These are phyloP conservation scores for Regulus satrapa DNA, from an alignment of 2,113 vertebrate genomes.

Conservation along the genomic window DNA sequence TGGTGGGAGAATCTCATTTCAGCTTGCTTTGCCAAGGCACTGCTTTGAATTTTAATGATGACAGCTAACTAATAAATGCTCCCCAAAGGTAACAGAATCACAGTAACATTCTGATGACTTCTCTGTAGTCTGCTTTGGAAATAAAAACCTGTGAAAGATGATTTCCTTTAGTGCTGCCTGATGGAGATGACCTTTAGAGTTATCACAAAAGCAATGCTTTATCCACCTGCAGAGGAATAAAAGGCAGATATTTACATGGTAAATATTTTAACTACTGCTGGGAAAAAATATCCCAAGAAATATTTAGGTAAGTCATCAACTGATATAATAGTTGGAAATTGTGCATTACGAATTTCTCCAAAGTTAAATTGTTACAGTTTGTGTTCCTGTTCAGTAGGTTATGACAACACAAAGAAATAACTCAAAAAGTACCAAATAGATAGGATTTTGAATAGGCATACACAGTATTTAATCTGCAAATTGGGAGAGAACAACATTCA, in stretches of 20 bases:
- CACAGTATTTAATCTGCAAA: neutral
- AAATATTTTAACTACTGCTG: neutral
- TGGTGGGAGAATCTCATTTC: neutral
- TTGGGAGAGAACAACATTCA: neutral
- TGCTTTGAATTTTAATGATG: slow-evolving; percentile 55
- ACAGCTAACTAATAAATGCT: slow-evolving; percentile 38
- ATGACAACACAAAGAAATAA: neutral
- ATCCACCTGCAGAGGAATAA: neutral
- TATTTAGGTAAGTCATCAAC: neutral
- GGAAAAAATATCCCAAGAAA: neutral
- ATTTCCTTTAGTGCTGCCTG: neutral
- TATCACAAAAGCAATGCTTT: neutral
- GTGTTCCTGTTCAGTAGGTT: neutral
- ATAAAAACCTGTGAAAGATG: slow-evolving; percentile 27
- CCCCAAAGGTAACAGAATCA: slow-evolving; percentile 10
- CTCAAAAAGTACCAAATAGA: neutral
- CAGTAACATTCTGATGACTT: neutral
- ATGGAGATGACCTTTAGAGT: slow-evolving; percentile 12
- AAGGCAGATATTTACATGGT: neutral
- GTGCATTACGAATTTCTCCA: neutral
- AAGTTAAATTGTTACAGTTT: neutral
- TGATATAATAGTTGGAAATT: neutral
- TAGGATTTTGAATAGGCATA: neutral
- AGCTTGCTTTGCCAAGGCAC: neutral
- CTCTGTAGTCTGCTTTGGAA: neutral